Conservation (phyloP, 2,113 vertebrate species). For the Crotalus viridis region DNA sequence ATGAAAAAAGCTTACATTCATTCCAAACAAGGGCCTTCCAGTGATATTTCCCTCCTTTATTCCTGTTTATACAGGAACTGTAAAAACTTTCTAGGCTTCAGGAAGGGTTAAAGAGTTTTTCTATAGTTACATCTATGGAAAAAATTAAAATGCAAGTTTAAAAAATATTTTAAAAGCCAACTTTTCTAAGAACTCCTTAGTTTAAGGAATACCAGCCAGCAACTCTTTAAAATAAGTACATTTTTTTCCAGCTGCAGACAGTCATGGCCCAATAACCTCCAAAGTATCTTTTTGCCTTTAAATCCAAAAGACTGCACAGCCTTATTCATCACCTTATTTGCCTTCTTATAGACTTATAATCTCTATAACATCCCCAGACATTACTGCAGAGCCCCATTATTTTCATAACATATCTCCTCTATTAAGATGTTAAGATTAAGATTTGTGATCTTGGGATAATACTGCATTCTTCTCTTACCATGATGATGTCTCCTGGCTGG, state of each 20-base stretch:
- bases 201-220: not conserved
- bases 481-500: slow-evolving; percentile 91
- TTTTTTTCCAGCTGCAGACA: not conserved
- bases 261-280: not conserved
- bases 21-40: not conserved
- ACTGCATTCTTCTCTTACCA: slow-evolving; percentile 76
- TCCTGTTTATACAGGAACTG: not conserved
- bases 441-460: not conserved
- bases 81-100: not conserved
- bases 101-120: not conserved
- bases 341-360: not conserved
- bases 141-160: not conserved
- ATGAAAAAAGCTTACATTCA: not conserved
- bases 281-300: not conserved
- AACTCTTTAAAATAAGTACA: not conserved
- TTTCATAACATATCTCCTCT: not conserved
- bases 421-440: not conserved
- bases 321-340: not conserved
- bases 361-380: not conserved
- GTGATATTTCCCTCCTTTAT: not conserved
- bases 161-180: not conserved
- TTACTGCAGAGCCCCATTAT: not conserved
- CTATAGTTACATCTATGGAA: not conserved
- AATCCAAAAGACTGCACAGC: not conserved
- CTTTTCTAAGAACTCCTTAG: not conserved